phyloP scores from a whole-genome alignment of 2,888 invertebrate genomes.

The Hylaea fasciaria region DNA sequence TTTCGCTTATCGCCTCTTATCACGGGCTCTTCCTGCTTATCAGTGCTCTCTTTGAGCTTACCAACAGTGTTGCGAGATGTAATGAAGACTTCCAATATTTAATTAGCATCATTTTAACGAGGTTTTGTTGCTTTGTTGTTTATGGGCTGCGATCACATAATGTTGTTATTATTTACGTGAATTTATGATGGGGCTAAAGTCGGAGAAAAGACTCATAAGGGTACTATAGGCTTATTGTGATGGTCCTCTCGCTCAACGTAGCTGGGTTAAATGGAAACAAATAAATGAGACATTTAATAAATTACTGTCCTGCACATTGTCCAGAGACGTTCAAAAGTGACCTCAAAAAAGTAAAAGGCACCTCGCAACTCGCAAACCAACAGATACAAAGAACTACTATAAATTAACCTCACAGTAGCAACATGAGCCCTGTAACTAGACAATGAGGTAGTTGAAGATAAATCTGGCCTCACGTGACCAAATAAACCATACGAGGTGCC shows the following conservation, averaged over 20 bases:
- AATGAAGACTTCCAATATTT: conserved; percentile 23
- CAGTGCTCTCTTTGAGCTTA: conserved; percentile 17
- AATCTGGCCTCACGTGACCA: conserved; percentile 34
- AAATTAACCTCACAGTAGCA: conserved; percentile 14
- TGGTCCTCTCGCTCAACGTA: too few species aligned
- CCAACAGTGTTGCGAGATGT: conserved; percentile 27
- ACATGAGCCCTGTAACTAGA: conserved; percentile 11
- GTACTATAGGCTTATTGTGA: too few species aligned
- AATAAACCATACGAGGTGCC: conserved; percentile 20
- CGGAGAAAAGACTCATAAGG: too few species aligned
- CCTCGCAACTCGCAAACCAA: neutral
- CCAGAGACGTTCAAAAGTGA: neutral
- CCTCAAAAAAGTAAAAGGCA: neutral
- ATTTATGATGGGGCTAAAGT: neutral
- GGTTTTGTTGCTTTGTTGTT: conserved; percentile 12
- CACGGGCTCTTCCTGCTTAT: conserved; percentile 32
- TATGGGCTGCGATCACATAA: neutral
- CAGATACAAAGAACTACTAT: conserved; percentile 4
- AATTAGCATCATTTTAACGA: conserved; percentile 36
- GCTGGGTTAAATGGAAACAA: too few species aligned
- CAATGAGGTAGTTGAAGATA: conserved; percentile 32
- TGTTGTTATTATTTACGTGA: neutral
- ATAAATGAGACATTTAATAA: too few species aligned
- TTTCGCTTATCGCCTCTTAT: conserved; percentile 46
- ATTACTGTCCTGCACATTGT: neutral